Base-by-base conservation (phyloP, 2,888 invertebrate genomes). In the Blomia tropicalis region DNA sequence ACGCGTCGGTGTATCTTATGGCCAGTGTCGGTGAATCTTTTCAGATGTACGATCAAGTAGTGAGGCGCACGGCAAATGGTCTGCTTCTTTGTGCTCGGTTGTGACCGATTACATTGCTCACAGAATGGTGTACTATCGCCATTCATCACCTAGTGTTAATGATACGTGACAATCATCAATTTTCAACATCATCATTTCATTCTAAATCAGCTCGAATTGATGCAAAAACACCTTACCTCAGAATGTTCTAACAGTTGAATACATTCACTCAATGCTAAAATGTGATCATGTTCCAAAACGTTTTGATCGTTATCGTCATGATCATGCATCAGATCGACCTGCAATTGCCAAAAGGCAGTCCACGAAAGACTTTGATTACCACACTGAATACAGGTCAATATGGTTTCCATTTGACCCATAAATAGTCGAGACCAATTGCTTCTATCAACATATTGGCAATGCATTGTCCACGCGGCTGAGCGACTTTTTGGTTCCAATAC, bases 1-100 rank as follows among this genome's bases (percentile, higher is more conserved):
- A 47, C 47, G 17, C 22, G 17, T 14, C 47, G 47, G 19, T 2
- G 17, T 2, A 47, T 25, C 22, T 47, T 47, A 2, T 17, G 22
- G 2, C 47, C 47, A 19, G 47, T 47, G 22, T 47, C 19, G 22
- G 47, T 47, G 47, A 47, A 47, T 25, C 47, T n/a, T 47, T 47
- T 47, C 4, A 47, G 19, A 25, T 47, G 47, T 25, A 47, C 47
- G 5, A 47, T 47, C 3, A 47, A 23, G 22, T 47, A 47, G 22
- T 47, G 47, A 3, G 47, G 47, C 22, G 47, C 47, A 2, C 47
- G 47, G 22, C 47, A 47, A 14, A 47, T 47, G 17, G 47, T 47
- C 23, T 22, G 19, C 17, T 22, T 17, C 22, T 47, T 47, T 19
- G 19, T 47, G 2, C 19, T 22, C 22, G 3, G 3, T 47, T 47